phyloP scores from a whole-genome alignment of 1,140 invertebrate genomes.

The Drosophila sechellia region DNA sequence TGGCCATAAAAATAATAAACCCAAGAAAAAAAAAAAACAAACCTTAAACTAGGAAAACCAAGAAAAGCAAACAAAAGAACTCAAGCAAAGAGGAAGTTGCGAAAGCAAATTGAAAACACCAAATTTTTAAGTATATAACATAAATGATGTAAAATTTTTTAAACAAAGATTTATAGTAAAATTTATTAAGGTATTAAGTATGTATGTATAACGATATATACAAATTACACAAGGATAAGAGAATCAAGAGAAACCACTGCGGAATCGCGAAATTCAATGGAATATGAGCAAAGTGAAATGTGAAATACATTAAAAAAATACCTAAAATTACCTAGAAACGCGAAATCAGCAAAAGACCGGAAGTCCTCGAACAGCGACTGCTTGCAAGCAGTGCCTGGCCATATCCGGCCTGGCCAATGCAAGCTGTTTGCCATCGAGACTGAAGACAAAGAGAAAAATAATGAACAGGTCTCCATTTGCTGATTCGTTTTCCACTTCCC shows the following conservation, averaged over 20 bases:
- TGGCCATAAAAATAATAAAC: slow-evolving; percentile 20
- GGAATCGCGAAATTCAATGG: slow-evolving; percentile 25
- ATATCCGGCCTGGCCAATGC: neutral
- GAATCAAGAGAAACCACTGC: slow-evolving; percentile 24
- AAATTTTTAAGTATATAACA: slow-evolving; percentile 67
- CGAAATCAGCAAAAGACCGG: slow-evolving; percentile 12
- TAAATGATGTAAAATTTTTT: slow-evolving; percentile 69
- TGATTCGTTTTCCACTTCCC: slow-evolving; percentile 34
- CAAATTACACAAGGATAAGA: slow-evolving; percentile 38
- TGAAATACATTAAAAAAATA: slow-evolving; percentile 82
- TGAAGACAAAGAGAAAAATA: neutral
- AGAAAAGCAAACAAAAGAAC: slow-evolving; percentile 38
- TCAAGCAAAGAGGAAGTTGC: slow-evolving; percentile 40
- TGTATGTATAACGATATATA: slow-evolving; percentile 36
- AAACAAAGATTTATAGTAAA: slow-evolving; percentile 81
- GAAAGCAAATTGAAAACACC: slow-evolving; percentile 72
- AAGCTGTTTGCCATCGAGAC: neutral
- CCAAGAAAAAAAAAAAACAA: slow-evolving; percentile 8
- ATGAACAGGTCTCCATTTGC: neutral
- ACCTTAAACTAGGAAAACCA: slow-evolving; percentile 32
- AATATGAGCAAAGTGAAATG: slow-evolving; percentile 49
- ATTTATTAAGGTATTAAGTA: slow-evolving; percentile 64
- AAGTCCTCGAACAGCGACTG: slow-evolving; percentile 3
- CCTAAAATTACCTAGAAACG: slow-evolving; percentile 20
- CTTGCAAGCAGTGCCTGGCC: slow-evolving; percentile 2